Evolutionary conservation across 1,140 invertebrate genomes (phyloP), one percentile per base, ranked within the genome.

Genomic region (Conopomorpha cramerella): DNA sequence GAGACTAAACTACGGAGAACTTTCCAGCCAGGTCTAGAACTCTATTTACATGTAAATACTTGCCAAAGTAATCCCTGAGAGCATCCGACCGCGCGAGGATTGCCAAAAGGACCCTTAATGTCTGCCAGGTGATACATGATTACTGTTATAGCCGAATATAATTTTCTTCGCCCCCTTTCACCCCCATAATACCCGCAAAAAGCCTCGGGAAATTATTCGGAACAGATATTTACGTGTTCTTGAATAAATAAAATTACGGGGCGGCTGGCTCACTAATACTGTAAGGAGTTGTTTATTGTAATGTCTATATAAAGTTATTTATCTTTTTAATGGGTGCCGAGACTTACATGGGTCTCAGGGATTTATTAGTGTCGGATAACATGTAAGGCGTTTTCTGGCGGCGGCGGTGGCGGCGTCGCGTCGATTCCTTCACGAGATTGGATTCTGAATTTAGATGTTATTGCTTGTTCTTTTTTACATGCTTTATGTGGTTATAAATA

Each of bases 21-120:
- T n/a, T n/a, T n/a, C n/a, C n/a, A n/a, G n/a, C n/a, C n/a, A n/a
- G n/a, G n/a, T n/a, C n/a, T n/a, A n/a, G n/a, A n/a, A n/a, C n/a
- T n/a, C 70, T 74, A 74, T 74, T 74, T 74, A 67, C 70, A 74
- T 74, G 66, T 73, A 68, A 74, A 74, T 74, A 74, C 70, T 71
- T 65, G 70, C 68, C 71, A 74, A 74, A 74, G 70, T 74, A 74
- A 74, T 77, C 74, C 70, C 55, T 59, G 58, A 60, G 43, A 43
- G 43, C 50, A 57, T 55, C 53, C 49, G 52, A 52, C 63, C 65
- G 59, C 64, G 65, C 63, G 61, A 58, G 66, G 71, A 78, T 78
- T 76, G 71, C 71, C 66, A 76, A 54, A 71, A 74, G 74, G 74
- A 70, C 63, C 73, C 72, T 76, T 76, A 74, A 70, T 62, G 55